Percentiles rank a stretch among this genome's conserved stretches.
phyloP scores from a whole-genome alignment of 2,113 vertebrate species.

The Phyllostomus discolor region DNA sequence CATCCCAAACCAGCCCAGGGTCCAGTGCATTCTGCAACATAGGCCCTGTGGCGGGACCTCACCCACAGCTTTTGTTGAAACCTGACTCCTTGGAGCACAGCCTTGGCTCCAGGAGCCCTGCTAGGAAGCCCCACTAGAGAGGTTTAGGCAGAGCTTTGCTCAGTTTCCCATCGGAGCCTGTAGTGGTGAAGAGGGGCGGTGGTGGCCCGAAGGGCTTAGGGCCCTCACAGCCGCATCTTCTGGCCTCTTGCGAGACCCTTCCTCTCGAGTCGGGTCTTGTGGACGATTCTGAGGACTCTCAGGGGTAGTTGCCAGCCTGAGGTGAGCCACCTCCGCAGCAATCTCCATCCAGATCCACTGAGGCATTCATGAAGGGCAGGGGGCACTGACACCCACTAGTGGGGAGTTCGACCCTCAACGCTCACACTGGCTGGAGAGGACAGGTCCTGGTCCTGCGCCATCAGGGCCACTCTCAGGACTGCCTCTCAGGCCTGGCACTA shows the following conservation, averaged over 20 bases:
- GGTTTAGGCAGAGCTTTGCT: background rate
- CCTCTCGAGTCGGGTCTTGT: background rate
- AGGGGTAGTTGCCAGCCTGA: background rate
- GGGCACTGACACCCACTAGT: accelerated
- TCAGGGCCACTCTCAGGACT: background rate
- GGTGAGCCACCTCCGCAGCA: background rate
- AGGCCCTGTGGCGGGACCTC: background rate
- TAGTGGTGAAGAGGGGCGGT: background rate
- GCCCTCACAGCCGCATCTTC: background rate
- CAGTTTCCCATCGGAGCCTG: background rate
- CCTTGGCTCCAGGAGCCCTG: background rate
- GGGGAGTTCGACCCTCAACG: background rate
- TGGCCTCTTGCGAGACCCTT: background rate
- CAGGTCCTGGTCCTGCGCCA: background rate
- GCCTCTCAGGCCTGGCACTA: background rate
- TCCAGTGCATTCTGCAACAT: background rate
- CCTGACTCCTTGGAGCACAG: background rate
- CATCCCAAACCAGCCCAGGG: background rate
- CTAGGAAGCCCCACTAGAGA: background rate
- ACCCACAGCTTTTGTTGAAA: background rate
- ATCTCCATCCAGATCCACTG: background rate
- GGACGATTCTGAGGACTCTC: background rate
- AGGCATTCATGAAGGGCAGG: background rate
- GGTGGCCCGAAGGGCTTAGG: background rate
- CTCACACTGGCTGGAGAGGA: background rate